Base-by-base conservation (phyloP, 2,888 invertebrate genomes). In the Zootermopsis nevadensis region DNA sequence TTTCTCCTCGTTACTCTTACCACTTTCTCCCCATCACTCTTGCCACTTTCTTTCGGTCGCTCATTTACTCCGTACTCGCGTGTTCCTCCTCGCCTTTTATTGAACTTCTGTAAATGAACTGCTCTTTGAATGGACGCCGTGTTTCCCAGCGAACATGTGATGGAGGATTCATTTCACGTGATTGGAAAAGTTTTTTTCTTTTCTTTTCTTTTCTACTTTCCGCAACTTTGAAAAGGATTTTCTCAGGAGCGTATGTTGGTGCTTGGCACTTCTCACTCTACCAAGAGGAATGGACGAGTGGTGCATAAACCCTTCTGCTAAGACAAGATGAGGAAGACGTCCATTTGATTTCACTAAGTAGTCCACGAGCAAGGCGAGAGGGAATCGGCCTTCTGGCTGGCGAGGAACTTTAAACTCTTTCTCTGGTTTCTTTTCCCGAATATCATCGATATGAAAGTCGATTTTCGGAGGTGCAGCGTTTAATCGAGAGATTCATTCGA, bases 101-200 rank as follows among this genome's bases (percentile, higher is more conserved):
- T 69, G 69, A 69, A 69, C 69, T 69, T 69, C 27, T 30, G 10
- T 31, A n/a, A 69, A 69, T 69, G 69, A 69, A 69, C 69, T 33
- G 19, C 69, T 19, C 31, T 33, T 31, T 69, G 69, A 69, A 69
- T 69, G 69, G 69, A 22, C 33, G 6, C 69, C 69, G 33, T 69
- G 69, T 33, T 4, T 69, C 69, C 69, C 24, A 69, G 30, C 69
- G 3, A 69, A 69, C 69, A 69, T 69, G 69, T 33, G 69, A 69
- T 69, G 69, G 8, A 69, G 33, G 69, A 69, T 69, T 69, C 69
- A 69, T 69, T 69, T 69, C 69, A 33, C 69, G 69, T 69, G 69
- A 69, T 69, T 69, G 69, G 69, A 69, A 69, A 69, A 33, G 60
- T 60, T 60, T 60, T n/a, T 60, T 60, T 48, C 19, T 48, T 48